Evolutionary conservation across 2,113 vertebrate genomes (phyloP), one percentile per base, ranked within the genome.

Genomic region (Prunella fulvescens): DNA sequence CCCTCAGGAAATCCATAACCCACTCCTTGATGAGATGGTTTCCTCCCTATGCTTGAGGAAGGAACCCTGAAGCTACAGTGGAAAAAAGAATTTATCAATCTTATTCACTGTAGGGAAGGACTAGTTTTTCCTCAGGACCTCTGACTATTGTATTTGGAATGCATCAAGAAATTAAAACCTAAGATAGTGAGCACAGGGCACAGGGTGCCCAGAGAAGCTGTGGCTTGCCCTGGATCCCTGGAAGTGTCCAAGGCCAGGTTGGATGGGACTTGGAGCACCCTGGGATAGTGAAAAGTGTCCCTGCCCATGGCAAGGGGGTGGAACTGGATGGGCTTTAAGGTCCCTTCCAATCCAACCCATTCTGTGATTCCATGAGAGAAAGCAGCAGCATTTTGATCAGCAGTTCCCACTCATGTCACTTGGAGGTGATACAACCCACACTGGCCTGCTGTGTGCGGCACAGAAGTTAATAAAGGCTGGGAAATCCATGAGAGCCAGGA

Each of bases 211-310:
- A 67, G 47, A 26, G 78, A 9, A 76, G n/a, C 17, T 82, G 54
- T 61, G 70, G 20, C 5, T 76, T 29, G 8, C 17, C 17, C 54
- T 62, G 67, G 33, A 40, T 61, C n/a, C 8, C 54, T 90, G 70
- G 20, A 13, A 61, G 20, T 69, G 54, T 19, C 20, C 54, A 61
- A 67, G 47, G 4, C n/a, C 47, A 69, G 29, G 7, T 0, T 61
- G 47, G 40, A 61, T 0, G 0, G 47, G 29, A 20, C 14, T 76
- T 69, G 54, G 62, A 77, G 14, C 40, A 8, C 0, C 5, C 22
- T 56, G 71, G 35, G 8, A 0, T 0, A 10, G 40, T 35, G 47
- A 7, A 19, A 76, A 17, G 3, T 48, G 54, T 76, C 40, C n/a
- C 54, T 61, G 54, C 11, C 6, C 11, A 13, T 40, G n/a, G 14